A percentile compares a stretch with the other conserved stretches of the same genome.
Evolutionary conservation across 2,113 vertebrate species (phyloP).

Genomic region (Ivindomyrus marchei): DNA sequence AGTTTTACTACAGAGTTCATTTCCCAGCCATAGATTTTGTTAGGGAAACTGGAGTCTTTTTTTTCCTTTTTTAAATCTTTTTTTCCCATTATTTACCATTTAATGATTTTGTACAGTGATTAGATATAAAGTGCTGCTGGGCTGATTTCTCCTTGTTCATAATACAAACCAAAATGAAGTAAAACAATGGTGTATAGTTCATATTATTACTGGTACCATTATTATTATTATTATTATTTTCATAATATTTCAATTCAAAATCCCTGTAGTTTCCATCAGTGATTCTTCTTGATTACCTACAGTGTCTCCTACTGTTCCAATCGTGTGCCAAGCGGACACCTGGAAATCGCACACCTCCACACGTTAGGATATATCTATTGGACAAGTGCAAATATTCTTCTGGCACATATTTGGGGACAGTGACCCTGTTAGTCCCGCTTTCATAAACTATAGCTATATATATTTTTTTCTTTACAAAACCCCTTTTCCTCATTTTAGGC

Average conservation of each 20-base stretch:
- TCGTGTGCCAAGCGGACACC: slow-evolving; percentile 82
- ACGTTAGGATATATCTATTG: slow-evolving; percentile 80
- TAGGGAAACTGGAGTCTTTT: slow-evolving; percentile 59
- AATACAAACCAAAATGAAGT: slow-evolving; percentile 88
- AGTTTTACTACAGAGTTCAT: slow-evolving; percentile 64
- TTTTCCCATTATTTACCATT: slow-evolving; percentile 52
- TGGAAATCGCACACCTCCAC: slow-evolving; percentile 91
- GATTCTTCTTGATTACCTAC: slow-evolving; percentile 69
- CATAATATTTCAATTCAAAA: slow-evolving; percentile 59
- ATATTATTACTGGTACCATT: slow-evolving; percentile 43
- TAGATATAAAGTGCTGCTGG: slow-evolving; percentile 99
- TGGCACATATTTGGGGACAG: slow-evolving; percentile 99
- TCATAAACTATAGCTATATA: slow-evolving; percentile 95
- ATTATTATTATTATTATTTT: slow-evolving; percentile 42
- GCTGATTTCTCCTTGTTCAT: slow-evolving; percentile 83
- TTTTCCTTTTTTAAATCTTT: slow-evolving; percentile 41
- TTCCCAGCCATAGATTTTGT: slow-evolving; percentile 73
- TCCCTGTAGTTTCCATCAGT: slow-evolving; percentile 86
- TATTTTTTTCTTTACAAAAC: slow-evolving; percentile 84
- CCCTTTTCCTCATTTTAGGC: slow-evolving; percentile 78
- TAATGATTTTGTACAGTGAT: slow-evolving; percentile 91
- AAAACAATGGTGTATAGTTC: slow-evolving; percentile 57
- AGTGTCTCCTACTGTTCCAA: slow-evolving; percentile 76
- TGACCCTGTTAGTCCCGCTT: slow-evolving; percentile 99
- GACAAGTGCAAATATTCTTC: slow-evolving; percentile 98